Evolutionary conservation across 2,113 vertebrate genomes (phyloP), one percentile per base, ranked within the genome.

Genomic region (Myanophis thanlyinensis): DNA sequence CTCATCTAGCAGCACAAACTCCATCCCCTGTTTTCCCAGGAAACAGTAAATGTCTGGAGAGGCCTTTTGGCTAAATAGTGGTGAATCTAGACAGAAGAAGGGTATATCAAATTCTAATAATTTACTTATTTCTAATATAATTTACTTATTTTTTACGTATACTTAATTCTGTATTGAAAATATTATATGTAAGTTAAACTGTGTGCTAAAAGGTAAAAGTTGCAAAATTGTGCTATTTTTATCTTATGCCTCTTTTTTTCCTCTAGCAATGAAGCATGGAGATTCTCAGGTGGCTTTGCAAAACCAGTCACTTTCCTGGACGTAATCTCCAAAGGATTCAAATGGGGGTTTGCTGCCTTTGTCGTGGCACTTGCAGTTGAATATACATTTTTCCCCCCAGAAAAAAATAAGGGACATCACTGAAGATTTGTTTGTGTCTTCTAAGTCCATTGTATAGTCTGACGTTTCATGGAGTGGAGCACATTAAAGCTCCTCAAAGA

Each of bases 231-330:
- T 13, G 22, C 25, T 4, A n/a, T 30, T 7, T 30, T 59, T 85
- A 22, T 85, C 35, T 44, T 96, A 93, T 88, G 62, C 73, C 94
- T 59, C 2, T 89, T 94, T 97, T 97, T 85, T 93, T 48, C n/a
- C 96, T 95, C 92, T 96, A 99, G 99, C 91, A 99, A 99, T 59
- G 99, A 99, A 97, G 99, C 97, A 1, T 99, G 99, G 99, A 98
- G 99, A 93, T 99, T 95, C 3, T 96, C 96, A 25, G 99, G 99
- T 59, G 97, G 95, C 88, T 99, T 98, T 93, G 94, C 98, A 87
- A 97, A 97, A 62, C 97, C 98, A 44, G 94, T 97, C 92, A 98
- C 98, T 54, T 8, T 99, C 80, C 67, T 94, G 27, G 96, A 98
- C 0, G 96, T 98, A 40, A 7, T 99, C 44, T 30, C 98, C 44